Evolutionary conservation across 1,140 invertebrate species (phyloP).

Genomic region (Drosophila mojavensis): DNA sequence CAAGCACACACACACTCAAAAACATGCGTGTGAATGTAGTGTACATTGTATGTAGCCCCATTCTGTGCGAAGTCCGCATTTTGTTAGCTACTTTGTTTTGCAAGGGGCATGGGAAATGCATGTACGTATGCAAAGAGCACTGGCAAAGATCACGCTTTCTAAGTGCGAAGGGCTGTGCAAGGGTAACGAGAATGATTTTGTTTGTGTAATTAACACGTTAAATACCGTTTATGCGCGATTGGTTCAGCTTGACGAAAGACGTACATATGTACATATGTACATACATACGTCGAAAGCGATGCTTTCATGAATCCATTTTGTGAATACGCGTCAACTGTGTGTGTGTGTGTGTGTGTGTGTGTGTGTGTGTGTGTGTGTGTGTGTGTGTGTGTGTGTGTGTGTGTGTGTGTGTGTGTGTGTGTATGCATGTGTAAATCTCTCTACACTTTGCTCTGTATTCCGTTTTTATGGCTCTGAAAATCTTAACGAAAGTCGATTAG

Average conservation of each 20-base stretch:
- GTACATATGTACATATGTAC: too few species aligned
- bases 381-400: slow-evolving; percentile 12
- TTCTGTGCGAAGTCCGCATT: slow-evolving; percentile 6
- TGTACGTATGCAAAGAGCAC: slow-evolving; percentile 1
- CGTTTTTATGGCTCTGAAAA: background rate
- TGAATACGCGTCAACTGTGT: background rate
- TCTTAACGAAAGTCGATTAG: background rate
- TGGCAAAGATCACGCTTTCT: slow-evolving; percentile 7
- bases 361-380: slow-evolving; percentile 24
- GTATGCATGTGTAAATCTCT: background rate
- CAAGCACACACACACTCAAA: background rate
- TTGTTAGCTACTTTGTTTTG: slow-evolving; percentile 4
- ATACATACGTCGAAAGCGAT: background rate
- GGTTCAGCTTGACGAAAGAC: background rate
- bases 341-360: slow-evolving; percentile 5
- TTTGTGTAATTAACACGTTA: slow-evolving; percentile 1
- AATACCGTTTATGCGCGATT: background rate
- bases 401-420: slow-evolving; percentile 30
- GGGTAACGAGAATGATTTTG: slow-evolving; percentile 4
- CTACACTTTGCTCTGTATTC: background rate
- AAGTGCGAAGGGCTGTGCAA: background rate
- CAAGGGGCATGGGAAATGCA: slow-evolving; percentile 8
- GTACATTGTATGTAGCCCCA: background rate
- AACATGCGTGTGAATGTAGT: background rate
- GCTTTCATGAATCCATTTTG: background rate